A percentile compares a stretch with the other conserved stretches of the same genome.
Conservation (phyloP, 2,888 invertebrate genomes). For the Ochropleura leucogaster region DNA sequence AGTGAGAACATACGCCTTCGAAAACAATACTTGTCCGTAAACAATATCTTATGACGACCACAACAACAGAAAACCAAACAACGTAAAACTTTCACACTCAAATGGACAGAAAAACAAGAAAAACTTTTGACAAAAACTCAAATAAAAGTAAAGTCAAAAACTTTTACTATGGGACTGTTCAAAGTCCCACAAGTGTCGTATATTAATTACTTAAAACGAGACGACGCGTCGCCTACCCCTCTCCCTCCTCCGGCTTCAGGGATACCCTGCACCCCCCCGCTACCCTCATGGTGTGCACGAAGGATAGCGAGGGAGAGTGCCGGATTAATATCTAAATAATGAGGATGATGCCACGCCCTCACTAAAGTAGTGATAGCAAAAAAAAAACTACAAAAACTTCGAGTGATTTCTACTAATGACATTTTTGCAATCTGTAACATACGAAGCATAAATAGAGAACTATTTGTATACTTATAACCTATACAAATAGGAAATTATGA, state of each 20-base stretch:
- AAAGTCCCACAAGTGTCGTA: conserved; percentile 75
- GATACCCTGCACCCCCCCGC: conserved; percentile 38
- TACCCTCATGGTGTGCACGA: conserved; percentile 47
- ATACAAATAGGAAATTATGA: too few relatives aligned
- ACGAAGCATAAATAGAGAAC: too few relatives aligned
- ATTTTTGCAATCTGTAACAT: too few relatives aligned
- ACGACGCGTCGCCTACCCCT: conserved; percentile 55
- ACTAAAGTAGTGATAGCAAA: conserved; percentile 75
- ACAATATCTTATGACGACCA: neutral
- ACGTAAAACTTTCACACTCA: conserved; percentile 39
- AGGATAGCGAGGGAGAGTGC: conserved; percentile 75
- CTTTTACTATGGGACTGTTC: conserved; percentile 47
- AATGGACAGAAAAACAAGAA: conserved; percentile 24
- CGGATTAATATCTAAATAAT: conserved; percentile 90
- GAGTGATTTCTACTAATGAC: neutral
- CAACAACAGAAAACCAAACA: neutral
- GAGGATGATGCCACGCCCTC: conserved; percentile 86
- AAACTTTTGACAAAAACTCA: conserved; percentile 50
- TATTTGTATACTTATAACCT: too few relatives aligned
- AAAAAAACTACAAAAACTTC: conserved; percentile 22
- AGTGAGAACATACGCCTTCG: too few relatives aligned
- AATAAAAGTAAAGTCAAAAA: conserved; percentile 59
- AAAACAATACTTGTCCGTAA: neutral
- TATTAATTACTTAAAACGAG: conserved; percentile 83
- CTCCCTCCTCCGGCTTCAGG: conserved; percentile 12